Evolutionary conservation across 2,888 invertebrate genomes (phyloP).

Genomic region (Phrixothrix hirtus): DNA sequence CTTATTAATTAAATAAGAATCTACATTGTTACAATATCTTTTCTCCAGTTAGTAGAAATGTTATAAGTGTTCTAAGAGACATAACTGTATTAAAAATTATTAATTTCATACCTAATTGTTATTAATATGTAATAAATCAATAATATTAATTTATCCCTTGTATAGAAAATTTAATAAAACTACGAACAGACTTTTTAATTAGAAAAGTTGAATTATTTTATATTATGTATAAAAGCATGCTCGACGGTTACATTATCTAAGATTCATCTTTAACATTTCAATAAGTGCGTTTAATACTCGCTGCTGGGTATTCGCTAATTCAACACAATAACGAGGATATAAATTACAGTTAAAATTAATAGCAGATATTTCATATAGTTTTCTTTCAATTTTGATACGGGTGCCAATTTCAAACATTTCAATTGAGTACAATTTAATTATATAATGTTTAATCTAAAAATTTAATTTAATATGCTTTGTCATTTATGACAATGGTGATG

Average conservation of each 20-base stretch:
- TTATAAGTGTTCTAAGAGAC: too few species aligned
- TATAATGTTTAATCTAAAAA: conserved; percentile 13
- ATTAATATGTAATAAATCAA: background rate
- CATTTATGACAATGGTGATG: conserved; percentile 7
- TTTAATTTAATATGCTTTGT: conserved; percentile 13
- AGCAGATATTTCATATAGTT: background rate
- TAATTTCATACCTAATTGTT: background rate
- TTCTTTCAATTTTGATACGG: background rate
- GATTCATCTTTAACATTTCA: background rate
- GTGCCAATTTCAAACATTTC: background rate
- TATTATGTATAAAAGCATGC: background rate
- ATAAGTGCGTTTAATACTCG: background rate
- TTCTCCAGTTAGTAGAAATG: too few species aligned
- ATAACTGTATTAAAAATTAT: background rate
- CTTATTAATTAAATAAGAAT: too few species aligned
- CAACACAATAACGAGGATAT: background rate
- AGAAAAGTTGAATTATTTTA: background rate
- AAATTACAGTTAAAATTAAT: background rate
- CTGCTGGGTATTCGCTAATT: background rate
- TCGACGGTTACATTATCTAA: background rate
- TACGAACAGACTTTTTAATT: background rate
- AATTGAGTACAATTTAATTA: conserved; percentile 1
- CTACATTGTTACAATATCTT: too few species aligned
- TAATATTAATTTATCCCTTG: background rate
- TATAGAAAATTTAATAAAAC: background rate